Evolutionary conservation across 2,797 vertebrate genomes (phyloP).

Genomic region (Mus caroli): DNA sequence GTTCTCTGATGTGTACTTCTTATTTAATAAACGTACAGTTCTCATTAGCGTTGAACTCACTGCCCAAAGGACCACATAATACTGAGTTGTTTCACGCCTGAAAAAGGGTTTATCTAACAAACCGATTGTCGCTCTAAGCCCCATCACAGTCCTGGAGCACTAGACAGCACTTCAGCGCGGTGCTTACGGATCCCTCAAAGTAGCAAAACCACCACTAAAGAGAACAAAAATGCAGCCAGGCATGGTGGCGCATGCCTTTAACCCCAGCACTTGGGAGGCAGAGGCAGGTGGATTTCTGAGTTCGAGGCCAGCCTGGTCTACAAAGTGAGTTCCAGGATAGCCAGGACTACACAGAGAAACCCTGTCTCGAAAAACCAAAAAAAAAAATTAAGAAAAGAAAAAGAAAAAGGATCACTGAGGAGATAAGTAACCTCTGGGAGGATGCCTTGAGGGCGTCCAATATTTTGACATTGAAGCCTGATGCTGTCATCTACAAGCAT

Average conservation of each 20-base stretch:
- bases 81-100: not conserved
- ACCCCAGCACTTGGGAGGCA: too few relatives aligned
- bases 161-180: not conserved
- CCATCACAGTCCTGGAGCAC: not conserved
- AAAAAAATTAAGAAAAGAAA: too few relatives aligned
- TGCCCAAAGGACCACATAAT: not conserved
- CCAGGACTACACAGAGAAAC: too few relatives aligned
- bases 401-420: not conserved
- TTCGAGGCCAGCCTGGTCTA: too few relatives aligned
- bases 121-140: not conserved
- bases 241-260: too few relatives aligned
- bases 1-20: slow-evolving; percentile 39
- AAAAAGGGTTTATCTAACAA: not conserved
- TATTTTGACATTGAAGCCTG: not conserved
- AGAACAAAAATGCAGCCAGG: not conserved
- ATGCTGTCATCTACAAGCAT: not conserved
- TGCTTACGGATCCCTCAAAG: slow-evolving; percentile 28
- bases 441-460: not conserved
- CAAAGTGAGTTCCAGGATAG: too few relatives aligned
- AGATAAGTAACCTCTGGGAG: not conserved
- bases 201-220: slow-evolving; percentile 54
- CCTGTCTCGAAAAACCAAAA: too few relatives aligned
- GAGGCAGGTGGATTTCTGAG: too few relatives aligned
- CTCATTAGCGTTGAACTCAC: not conserved
- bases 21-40: slow-evolving; percentile 46